These are phyloP conservation scores for Harpalus rufipes DNA, from an alignment of 2,888 invertebrate genomes.

Conservation along the genomic window DNA sequence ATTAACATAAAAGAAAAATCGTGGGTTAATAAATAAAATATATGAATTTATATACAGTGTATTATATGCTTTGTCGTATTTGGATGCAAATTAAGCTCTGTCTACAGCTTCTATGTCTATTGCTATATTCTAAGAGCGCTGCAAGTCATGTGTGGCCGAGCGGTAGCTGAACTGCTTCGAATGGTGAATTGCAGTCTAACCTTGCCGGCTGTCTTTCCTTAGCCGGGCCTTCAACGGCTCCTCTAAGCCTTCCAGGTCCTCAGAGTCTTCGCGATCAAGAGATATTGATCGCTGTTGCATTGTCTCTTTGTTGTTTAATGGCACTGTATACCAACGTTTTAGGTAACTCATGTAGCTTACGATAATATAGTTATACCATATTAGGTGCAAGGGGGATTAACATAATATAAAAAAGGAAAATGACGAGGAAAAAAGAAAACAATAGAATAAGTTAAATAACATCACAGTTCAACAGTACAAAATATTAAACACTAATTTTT, in stretches of 20 bases:
- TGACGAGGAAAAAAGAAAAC: too few species aligned
- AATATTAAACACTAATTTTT: too few species aligned
- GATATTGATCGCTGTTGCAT: constrained; percentile 83
- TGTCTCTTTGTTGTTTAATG: constrained; percentile 83
- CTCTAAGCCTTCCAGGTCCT: constrained; percentile 83
- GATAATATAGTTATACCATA: constrained; percentile 6
- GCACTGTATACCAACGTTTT: constrained; percentile 77
- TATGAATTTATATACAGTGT: not conserved
- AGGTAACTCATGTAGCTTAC: not conserved
- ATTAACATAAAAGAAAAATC: too few species aligned
- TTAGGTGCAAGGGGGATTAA: constrained; percentile 1
- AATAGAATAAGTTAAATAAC: too few species aligned
- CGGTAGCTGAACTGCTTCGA: constrained; percentile 45
- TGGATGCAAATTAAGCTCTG: not conserved
- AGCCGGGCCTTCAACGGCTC: constrained; percentile 83
- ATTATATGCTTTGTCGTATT: not conserved
- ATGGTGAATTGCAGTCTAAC: constrained; percentile 73
- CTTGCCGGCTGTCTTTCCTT: constrained; percentile 83
- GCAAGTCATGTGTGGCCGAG: constrained; percentile 49
- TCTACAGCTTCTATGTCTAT: constrained; percentile 57
- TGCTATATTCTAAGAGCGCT: constrained; percentile 50
- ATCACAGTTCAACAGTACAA: too few species aligned
- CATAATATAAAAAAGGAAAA: too few species aligned
- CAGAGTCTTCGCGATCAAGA: constrained; percentile 81
- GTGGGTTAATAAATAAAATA: too few species aligned